phyloP scores from a whole-genome alignment of 2,888 invertebrate genomes.

The Campoplex nolae region DNA sequence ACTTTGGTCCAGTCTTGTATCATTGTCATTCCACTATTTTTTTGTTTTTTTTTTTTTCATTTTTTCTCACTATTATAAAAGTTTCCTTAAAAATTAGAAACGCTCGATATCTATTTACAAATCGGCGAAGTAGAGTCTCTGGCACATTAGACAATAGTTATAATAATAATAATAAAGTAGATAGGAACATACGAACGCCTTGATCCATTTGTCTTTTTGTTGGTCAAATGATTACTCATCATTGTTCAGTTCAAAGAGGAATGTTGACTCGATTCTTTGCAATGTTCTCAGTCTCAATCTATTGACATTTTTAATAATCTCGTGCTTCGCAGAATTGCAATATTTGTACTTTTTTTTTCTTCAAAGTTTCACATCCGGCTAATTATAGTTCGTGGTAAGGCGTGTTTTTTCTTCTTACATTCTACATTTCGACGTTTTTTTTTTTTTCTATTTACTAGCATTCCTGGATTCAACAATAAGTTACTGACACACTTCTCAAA shows the following conservation, averaged over 20 bases:
- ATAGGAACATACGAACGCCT: slow-evolving; percentile 62
- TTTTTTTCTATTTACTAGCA: not conserved
- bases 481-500: slow-evolving; percentile 53
- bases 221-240: slow-evolving; percentile 35
- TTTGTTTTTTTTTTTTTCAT: not conserved
- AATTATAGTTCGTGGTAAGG: slow-evolving; percentile 48
- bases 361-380: slow-evolving; percentile 16
- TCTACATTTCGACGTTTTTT: slow-evolving; percentile 30
- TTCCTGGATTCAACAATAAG: slow-evolving; percentile 56
- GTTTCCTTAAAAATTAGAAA: slow-evolving; percentile 33
- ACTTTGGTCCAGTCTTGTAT: slow-evolving; percentile 57
- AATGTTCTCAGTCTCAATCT: slow-evolving; percentile 29
- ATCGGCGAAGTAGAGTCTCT: slow-evolving; percentile 42
- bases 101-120: slow-evolving; percentile 56
- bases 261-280: slow-evolving; percentile 1
- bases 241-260: slow-evolving; percentile 20
- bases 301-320: slow-evolving; percentile 35
- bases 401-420: slow-evolving; percentile 59
- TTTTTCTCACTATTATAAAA: slow-evolving; percentile 6
- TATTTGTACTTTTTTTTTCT: slow-evolving; percentile 68
- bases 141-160: slow-evolving; percentile 32
- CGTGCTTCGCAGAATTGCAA: slow-evolving; percentile 38
- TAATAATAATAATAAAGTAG: slow-evolving; percentile 25
- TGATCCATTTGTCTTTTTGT: slow-evolving; percentile 45
- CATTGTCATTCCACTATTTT: slow-evolving; percentile 19